A percentile compares a stretch with the other conserved stretches of the same genome.
These are phyloP conservation scores for Cantharis flavilabris DNA, from an alignment of 2,888 invertebrate species.

Conservation along the genomic window DNA sequence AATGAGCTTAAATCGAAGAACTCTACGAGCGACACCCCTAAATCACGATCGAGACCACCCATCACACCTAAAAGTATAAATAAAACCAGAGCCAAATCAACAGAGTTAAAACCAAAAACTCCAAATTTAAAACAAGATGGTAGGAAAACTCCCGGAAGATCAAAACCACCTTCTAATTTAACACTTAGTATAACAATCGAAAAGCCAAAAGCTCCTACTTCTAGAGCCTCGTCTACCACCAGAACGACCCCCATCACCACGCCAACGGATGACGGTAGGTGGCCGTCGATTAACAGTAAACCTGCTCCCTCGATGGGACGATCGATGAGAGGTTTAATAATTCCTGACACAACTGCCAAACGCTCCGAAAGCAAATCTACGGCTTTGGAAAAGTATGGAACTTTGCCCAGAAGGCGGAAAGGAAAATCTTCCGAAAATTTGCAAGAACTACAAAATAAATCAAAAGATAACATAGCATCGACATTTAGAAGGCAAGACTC, in stretches of 20 bases:
- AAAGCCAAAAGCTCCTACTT: background rate
- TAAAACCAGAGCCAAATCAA: conserved; percentile 16
- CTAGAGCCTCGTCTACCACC: conserved; percentile 25
- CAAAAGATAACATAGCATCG: conserved; percentile 36
- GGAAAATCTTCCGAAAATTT: conserved; percentile 62
- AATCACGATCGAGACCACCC: conserved; percentile 47
- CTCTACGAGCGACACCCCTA: conserved; percentile 39
- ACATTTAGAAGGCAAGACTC: conserved; percentile 38
- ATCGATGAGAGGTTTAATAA: conserved; percentile 49
- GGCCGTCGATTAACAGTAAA: conserved; percentile 63
- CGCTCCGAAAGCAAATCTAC: conserved; percentile 51
- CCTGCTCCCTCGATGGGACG: conserved; percentile 51
- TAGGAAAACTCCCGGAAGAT: background rate
- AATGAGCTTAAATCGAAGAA: conserved; percentile 48
- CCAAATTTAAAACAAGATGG: background rate
- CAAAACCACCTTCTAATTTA: conserved; percentile 12
- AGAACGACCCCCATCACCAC: conserved; percentile 62
- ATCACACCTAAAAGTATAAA: conserved; percentile 36
- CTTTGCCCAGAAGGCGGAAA: conserved; percentile 74
- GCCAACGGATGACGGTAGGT: conserved; percentile 70
- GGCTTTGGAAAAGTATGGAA: conserved; percentile 75
- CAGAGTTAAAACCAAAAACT: conserved; percentile 8
- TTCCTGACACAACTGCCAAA: conserved; percentile 39
- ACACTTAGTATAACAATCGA: conserved; percentile 7
- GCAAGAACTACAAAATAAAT: conserved; percentile 50